Base-by-base conservation (phyloP, 2,797 vertebrate species). In the Diceros bicornis region DNA sequence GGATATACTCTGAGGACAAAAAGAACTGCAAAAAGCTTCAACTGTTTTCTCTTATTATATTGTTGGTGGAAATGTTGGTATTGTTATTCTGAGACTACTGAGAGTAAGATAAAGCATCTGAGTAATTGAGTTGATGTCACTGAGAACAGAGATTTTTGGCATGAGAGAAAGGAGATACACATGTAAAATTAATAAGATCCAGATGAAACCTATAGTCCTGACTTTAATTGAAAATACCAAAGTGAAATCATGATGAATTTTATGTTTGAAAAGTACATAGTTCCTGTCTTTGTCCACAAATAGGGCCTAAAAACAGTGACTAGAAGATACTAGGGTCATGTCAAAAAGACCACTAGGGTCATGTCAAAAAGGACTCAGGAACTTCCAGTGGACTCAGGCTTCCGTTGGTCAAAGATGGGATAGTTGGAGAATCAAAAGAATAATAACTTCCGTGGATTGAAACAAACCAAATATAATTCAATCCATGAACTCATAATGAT, bases 201-300 rank as follows among this genome's bases (percentile, higher is more conserved):
- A 66, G 25, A 82, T 94, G 90, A 90, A 66, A 88, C n/a, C 7
- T 77, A 2, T n/a, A 57, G 34, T 61, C 52, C 47, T 44, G 29
- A 91, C 64, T 34, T 91, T 94, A 97, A 79, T 88, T 93, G 23
- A 10, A 83, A 62, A 82, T 75, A 64, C n/a, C 32, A 94, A 8
- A 74, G 93, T 81, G 61, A 95, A 84, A 64, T 89, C 23, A 61
- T 79, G 75, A 66, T 96, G 29, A 78, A 66, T 77, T 91, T 88
- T 79, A 34, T 89, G 59, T 89, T 93, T 97, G 20, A 92, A 68
- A 78, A 78, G 50, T 74, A 78, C 6, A 3, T 47, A 94, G 87
- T 86, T 90, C 47, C 64, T 81, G 79, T 47, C 62, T 92, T 89
- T 88, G 29, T 86, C 66, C 10, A 2, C 34, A 87, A 64, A 72